These are phyloP conservation scores for Bathynomus jamesi DNA, from an alignment of 1,140 invertebrate species.

Conservation along the genomic window DNA sequence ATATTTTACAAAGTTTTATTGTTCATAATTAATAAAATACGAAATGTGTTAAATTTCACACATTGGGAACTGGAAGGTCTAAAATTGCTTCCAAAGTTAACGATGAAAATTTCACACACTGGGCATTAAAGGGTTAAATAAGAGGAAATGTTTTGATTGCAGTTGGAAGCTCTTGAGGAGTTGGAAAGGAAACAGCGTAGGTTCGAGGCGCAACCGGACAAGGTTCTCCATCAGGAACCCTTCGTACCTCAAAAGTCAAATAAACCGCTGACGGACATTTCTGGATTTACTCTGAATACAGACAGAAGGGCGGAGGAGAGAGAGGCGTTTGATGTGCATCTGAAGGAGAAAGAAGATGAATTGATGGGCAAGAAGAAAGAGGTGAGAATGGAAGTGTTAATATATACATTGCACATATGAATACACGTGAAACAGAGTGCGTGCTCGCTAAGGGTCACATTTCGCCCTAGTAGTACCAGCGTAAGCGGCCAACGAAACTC, in stretches of 20 bases:
- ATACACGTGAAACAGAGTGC: background rate
- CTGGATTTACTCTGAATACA: conserved; percentile 46
- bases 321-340: conserved; percentile 45
- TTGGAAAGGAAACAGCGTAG: conserved; percentile 4
- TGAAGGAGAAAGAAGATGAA: conserved; percentile 44
- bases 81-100: too few species aligned
- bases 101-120: too few species aligned
- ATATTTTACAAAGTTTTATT: too few species aligned
- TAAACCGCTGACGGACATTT: conserved; percentile 43
- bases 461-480: background rate
- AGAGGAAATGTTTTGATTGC: too few species aligned
- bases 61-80: too few species aligned
- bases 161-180: conserved; percentile 37
- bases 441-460: background rate
- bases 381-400: conserved; percentile 11
- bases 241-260: conserved; percentile 46
- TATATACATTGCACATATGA: background rate
- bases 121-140: too few species aligned
- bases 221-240: conserved; percentile 47
- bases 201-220: conserved; percentile 48
- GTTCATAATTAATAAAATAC: too few species aligned
- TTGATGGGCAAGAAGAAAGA: conserved; percentile 23
- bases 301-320: conserved; percentile 46
- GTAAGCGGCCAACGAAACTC: background rate
- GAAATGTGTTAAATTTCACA: too few species aligned